Conservation (phyloP, 2,888 invertebrate genomes). For the Drosophila imparisetae region DNA sequence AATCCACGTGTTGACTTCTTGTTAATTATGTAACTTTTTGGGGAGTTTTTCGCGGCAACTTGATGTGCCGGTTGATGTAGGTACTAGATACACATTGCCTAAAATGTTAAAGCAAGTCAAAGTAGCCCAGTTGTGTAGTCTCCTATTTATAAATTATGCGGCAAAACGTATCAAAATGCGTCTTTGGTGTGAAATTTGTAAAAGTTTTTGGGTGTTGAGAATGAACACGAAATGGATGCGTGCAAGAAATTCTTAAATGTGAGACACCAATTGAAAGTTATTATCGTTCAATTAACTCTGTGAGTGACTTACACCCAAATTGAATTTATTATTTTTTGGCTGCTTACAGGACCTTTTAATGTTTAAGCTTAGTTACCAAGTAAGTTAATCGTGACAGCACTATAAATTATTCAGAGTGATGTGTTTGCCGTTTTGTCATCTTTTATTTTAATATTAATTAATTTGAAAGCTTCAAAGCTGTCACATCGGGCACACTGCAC, state of each 20-base stretch:
- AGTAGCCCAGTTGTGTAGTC: neutral
- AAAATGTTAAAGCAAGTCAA: slow-evolving; percentile 49
- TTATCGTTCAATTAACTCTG: slow-evolving; percentile 22
- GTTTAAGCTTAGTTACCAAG: neutral
- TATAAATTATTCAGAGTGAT: slow-evolving; percentile 36
- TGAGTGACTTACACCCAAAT: slow-evolving; percentile 9
- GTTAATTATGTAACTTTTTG: slow-evolving; percentile 73
- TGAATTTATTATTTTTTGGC: neutral
- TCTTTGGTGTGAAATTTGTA: slow-evolving; percentile 12
- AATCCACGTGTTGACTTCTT: slow-evolving; percentile 68
- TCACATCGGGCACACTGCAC: slow-evolving; percentile 23
- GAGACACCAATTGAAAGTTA: slow-evolving; percentile 22
- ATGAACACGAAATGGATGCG: slow-evolving; percentile 30
- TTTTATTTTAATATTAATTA: slow-evolving; percentile 59
- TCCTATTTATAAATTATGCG: slow-evolving; percentile 23
- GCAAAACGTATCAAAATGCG: slow-evolving; percentile 7
- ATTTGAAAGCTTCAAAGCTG: slow-evolving; percentile 44
- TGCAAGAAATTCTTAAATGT: slow-evolving; percentile 8
- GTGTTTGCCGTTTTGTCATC: neutral
- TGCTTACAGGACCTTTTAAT: neutral
- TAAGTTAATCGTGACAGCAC: slow-evolving; percentile 15
- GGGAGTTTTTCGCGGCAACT: slow-evolving; percentile 38
- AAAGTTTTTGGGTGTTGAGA: slow-evolving; percentile 27
- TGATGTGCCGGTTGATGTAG: slow-evolving; percentile 44
- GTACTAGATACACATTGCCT: slow-evolving; percentile 33